phyloP scores from a whole-genome alignment of 2,113 vertebrate species.

The Anhinga rufa region DNA sequence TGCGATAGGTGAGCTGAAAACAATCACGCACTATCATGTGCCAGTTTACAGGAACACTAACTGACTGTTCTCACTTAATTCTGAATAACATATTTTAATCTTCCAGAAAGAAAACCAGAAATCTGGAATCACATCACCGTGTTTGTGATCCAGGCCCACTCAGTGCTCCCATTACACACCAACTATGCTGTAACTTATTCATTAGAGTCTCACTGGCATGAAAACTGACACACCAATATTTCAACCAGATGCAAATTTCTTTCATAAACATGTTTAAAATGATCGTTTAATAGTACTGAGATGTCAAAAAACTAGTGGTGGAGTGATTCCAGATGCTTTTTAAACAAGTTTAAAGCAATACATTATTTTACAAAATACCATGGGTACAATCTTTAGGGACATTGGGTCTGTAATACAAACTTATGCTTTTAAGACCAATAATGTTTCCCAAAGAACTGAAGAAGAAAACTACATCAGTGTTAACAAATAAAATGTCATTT shows the following conservation, averaged over 20 bases:
- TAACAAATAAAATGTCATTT: slow-evolving; percentile 27
- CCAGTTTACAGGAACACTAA: neutral
- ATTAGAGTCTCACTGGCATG: neutral
- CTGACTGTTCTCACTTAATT: neutral
- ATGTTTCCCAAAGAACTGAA: neutral
- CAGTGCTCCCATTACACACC: neutral
- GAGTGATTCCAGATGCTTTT: neutral
- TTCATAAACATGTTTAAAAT: neutral
- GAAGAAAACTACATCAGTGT: neutral
- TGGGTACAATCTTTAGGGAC: neutral
- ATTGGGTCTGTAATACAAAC: neutral
- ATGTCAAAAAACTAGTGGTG: neutral
- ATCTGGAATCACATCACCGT: neutral
- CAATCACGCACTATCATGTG: accelerated
- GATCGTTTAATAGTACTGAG: neutral
- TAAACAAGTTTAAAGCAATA: neutral
- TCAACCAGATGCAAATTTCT: neutral
- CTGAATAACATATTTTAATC: neutral
- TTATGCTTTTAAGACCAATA: neutral
- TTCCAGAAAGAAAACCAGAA: neutral
- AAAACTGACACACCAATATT: neutral
- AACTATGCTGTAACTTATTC: neutral
- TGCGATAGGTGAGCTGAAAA: neutral
- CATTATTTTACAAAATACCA: neutral
- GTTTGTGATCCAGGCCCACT: neutral